A percentile compares a stretch with the other conserved stretches of the same genome.
These are phyloP conservation scores for Achatina immaculata DNA, from an alignment of 1,140 invertebrate species.

Conservation along the genomic window DNA sequence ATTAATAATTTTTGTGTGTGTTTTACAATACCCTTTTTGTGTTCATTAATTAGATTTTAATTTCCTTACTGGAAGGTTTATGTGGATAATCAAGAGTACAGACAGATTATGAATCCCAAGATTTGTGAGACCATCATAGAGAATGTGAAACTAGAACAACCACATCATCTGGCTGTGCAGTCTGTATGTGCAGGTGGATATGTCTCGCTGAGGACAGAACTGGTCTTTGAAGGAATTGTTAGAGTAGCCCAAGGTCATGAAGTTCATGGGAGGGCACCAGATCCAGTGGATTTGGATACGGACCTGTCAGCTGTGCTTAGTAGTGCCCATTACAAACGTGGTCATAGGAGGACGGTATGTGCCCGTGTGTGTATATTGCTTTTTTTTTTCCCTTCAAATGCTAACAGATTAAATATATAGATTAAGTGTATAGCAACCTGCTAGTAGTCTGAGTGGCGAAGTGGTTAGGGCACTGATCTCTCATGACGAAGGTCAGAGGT, in stretches of 20 bases:
- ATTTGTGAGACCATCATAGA: slow-evolving; percentile 57
- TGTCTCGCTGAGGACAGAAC: slow-evolving; percentile 54
- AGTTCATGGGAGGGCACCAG: slow-evolving; percentile 18
- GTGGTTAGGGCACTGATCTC: too few species aligned
- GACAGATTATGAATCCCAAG: slow-evolving; percentile 51
- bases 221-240: slow-evolving; percentile 52
- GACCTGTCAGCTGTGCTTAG: slow-evolving; percentile 54
- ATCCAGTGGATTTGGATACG: slow-evolving; percentile 46
- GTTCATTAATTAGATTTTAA: too few species aligned
- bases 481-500: too few species aligned
- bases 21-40: too few species aligned
- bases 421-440: too few species aligned
- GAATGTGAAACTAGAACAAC: slow-evolving; percentile 46
- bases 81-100: slow-evolving; percentile 52
- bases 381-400: too few species aligned
- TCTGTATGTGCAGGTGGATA: slow-evolving; percentile 54
- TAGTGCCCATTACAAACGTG: slow-evolving; percentile 51
- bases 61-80: too few species aligned
- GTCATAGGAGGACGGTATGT: slow-evolving; percentile 54
- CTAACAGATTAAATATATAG: too few species aligned
- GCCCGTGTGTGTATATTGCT: background rate
- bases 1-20: too few species aligned
- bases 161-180: slow-evolving; percentile 61
- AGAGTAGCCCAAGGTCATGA: slow-evolving; percentile 27
- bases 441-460: too few species aligned